Base-by-base conservation (phyloP, 2,797 vertebrate species). In the Trachops cirrhosus region DNA sequence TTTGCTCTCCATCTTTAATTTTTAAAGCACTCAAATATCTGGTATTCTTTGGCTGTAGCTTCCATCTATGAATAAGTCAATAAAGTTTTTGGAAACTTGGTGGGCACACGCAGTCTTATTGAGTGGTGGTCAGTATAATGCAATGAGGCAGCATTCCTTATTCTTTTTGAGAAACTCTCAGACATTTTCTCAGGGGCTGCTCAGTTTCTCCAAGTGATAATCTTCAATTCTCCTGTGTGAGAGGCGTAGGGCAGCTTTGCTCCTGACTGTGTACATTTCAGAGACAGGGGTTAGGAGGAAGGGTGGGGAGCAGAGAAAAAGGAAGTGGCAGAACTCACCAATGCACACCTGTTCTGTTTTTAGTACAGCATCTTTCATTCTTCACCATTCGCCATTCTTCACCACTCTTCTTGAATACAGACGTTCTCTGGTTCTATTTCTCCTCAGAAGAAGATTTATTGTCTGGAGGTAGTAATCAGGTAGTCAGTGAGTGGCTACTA, bases 271-370 rank as follows among this genome's bases (percentile, higher is more conserved):
- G 21, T 15, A 26, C 37, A 9, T 44, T 32, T 29, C 75, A 14
- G n/a, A 62, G 3, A 54, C 15, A 18, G 3, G 2, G 0, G 1
- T 2, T 1, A 34, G 4, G 22, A 3, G n/a, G 24, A 4, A 18
- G 1, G 3, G 1, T 5, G 3, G 2, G 29, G 9, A 80, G 2
- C 22, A 32, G 12, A 92, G 34, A 14, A 18, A 15, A 32, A 3
- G 21, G 15, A 79, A 8, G 64, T 32, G 6, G 32, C 39, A 52
- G 75, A 73, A 79, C 19, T 64, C 59, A 50, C 6, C 24, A 22
- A 8, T 24, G 8, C 15, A 37, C 29, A 84, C 2, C 1, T 75
- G 5, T 32, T 4, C 37, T 68, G 41, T 26, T 59, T 68, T 77
- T 6, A 77, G 26, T 50, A 5, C 12, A 32, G 7, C 6, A 26